A percentile compares a stretch with the other conserved stretches of the same genome.
phyloP scores from a whole-genome alignment of 2,113 vertebrate species.

The Grallaria varia region DNA sequence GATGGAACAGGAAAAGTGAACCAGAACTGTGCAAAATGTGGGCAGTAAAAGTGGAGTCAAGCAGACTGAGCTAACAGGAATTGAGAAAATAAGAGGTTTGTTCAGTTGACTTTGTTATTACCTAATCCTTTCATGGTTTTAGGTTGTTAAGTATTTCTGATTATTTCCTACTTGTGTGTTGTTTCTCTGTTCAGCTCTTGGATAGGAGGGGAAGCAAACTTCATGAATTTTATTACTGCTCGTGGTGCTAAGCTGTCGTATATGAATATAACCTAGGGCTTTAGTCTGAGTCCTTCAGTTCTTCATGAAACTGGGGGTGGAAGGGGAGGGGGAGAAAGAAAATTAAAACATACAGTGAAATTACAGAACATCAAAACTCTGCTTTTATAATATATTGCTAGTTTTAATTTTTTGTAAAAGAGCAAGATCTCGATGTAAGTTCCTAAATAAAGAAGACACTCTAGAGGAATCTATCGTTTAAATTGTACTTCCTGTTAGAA shows the following conservation, averaged over 20 bases:
- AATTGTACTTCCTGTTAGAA: background rate
- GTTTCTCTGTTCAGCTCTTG: background rate
- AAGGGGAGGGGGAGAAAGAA: background rate
- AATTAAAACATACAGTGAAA: background rate
- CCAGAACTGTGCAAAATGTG: background rate
- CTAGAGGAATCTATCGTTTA: background rate
- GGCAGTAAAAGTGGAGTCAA: background rate
- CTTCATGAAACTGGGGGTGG: background rate
- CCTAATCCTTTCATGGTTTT: background rate
- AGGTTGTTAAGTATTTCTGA: background rate
- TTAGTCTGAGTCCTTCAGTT: background rate
- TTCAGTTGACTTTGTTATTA: background rate
- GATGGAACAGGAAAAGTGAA: background rate
- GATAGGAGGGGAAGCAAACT: background rate
- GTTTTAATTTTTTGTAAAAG: background rate
- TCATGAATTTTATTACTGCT: background rate
- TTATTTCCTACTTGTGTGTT: background rate
- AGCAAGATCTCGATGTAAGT: background rate
- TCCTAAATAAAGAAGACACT: background rate
- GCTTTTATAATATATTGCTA: background rate
- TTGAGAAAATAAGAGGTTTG: slow-evolving; percentile 12
- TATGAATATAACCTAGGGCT: background rate
- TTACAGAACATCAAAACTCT: background rate
- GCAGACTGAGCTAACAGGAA: background rate
- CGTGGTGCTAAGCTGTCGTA: background rate